phyloP scores from a whole-genome alignment of 1,140 invertebrate species.

The Ephestia elutella region DNA sequence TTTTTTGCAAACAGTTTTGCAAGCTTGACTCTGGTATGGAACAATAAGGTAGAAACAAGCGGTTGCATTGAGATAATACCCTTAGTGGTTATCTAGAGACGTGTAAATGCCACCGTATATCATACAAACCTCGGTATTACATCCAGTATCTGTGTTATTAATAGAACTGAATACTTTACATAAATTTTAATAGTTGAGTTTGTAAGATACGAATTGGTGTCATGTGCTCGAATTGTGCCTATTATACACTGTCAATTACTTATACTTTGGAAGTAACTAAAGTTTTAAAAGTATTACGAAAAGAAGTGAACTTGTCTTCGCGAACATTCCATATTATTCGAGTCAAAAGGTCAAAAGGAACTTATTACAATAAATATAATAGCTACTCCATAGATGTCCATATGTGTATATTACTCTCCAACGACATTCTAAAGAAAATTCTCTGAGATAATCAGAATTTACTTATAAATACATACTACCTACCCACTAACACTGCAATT shows the following conservation, averaged over 20 bases:
- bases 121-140: conserved; percentile 36
- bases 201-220: conserved; percentile 49
- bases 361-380: too few species aligned
- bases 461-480: too few species aligned
- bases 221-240: conserved; percentile 25
- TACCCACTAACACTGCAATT: too few species aligned
- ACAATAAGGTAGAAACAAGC: background rate
- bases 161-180: conserved; percentile 49
- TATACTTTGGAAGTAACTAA: too few species aligned
- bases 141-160: conserved; percentile 39
- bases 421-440: too few species aligned
- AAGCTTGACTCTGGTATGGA: background rate
- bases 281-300: too few species aligned
- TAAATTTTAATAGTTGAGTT: conserved; percentile 48
- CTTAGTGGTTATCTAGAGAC: conserved; percentile 14
- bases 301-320: too few species aligned
- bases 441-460: too few species aligned
- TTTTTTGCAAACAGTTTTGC: background rate
- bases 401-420: too few species aligned
- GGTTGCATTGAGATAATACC: background rate
- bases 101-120: conserved; percentile 31
- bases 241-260: background rate
- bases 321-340: too few species aligned
- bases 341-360: too few species aligned
- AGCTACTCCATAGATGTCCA: too few species aligned